A percentile compares a stretch with the other conserved stretches of the same genome.
Evolutionary conservation across 2,797 vertebrate genomes (phyloP).

Genomic region (Melanotaenia boesemani): DNA sequence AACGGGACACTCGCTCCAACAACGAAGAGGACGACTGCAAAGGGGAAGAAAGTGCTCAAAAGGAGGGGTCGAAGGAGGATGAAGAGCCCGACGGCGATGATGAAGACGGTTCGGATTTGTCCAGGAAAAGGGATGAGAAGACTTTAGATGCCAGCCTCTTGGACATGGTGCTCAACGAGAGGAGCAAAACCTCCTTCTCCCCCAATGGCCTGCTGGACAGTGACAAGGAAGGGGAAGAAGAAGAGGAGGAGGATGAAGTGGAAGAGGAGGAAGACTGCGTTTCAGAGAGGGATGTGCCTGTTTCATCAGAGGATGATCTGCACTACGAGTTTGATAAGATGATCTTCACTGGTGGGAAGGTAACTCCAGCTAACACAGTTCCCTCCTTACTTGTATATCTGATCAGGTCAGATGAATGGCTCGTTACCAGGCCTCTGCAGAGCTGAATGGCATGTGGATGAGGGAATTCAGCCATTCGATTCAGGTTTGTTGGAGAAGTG

Average conservation of each 20-base stretch:
- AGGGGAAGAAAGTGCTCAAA: not conserved
- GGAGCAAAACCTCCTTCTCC: slow-evolving; percentile 77
- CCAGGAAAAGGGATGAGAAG: slow-evolving; percentile 51
- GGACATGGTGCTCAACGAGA: slow-evolving; percentile 67
- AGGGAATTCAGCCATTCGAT: no score
- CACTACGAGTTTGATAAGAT: slow-evolving; percentile 95
- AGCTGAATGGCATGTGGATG: no score
- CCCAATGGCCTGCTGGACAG: slow-evolving; percentile 84
- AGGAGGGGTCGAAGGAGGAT: slow-evolving; percentile 39
- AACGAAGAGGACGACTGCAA: slow-evolving; percentile 14
- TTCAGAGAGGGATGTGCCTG: slow-evolving; percentile 70
- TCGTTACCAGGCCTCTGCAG: no score
- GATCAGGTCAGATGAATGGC: no score
- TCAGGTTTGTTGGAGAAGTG: no score
- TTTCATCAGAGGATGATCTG: slow-evolving; percentile 88
- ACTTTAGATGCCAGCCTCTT: slow-evolving; percentile 53
- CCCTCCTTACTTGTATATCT: no score
- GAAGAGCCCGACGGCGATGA: slow-evolving; percentile 62
- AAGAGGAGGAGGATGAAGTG: slow-evolving; percentile 59
- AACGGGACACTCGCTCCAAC: not conserved
- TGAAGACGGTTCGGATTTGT: slow-evolving; percentile 50
- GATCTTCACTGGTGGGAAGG: slow-evolving; percentile 98
- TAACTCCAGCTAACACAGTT: slow-evolving; percentile 57
- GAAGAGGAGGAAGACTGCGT: slow-evolving; percentile 50
- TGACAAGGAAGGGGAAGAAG: slow-evolving; percentile 73